Percentiles rank a stretch among this genome's conserved stretches.
phyloP scores from a whole-genome alignment of 1,140 invertebrate genomes.

The Conus ventricosus region DNA sequence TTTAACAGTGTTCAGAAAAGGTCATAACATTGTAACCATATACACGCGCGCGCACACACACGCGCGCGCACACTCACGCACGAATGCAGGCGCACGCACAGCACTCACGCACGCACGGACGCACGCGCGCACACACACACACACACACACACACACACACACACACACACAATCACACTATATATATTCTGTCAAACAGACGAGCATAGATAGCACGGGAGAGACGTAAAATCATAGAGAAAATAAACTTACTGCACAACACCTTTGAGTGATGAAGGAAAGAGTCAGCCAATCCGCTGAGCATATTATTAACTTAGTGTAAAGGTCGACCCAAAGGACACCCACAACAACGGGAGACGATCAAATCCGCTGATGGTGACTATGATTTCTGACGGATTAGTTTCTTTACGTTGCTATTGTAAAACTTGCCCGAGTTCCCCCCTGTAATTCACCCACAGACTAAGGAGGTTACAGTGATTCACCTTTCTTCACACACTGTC shows the following conservation, averaged over 20 bases:
- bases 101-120: background rate
- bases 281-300: background rate
- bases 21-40: background rate
- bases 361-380: too few relatives aligned
- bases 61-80: background rate
- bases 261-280: background rate
- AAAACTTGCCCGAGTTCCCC: too few relatives aligned
- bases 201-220: background rate
- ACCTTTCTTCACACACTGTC: too few relatives aligned
- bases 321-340: too few relatives aligned
- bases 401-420: too few relatives aligned
- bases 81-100: background rate
- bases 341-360: too few relatives aligned
- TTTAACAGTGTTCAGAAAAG: background rate
- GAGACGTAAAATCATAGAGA: background rate
- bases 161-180: background rate
- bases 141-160: slow-evolving; percentile 16
- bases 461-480: too few relatives aligned
- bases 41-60: background rate
- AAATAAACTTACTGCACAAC: background rate
- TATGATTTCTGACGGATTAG: too few relatives aligned
- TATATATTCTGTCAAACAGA: background rate
- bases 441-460: too few relatives aligned
- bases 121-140: background rate
- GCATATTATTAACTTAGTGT: too few relatives aligned